These are phyloP conservation scores for Phlogophora meticulosa DNA, from an alignment of 2,888 invertebrate species.

Conservation along the genomic window DNA sequence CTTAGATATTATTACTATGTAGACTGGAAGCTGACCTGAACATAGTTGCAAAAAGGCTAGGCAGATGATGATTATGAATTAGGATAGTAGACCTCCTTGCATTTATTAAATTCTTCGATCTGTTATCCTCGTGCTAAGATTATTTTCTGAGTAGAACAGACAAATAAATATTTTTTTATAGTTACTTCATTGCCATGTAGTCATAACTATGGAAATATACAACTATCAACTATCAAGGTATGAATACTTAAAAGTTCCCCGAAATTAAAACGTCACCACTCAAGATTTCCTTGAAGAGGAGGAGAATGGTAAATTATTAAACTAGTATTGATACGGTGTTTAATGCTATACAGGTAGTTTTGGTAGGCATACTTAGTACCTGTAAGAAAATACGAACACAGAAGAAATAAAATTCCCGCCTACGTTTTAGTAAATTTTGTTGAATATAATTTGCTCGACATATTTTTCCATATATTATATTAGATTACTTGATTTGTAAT, in stretches of 20 bases:
- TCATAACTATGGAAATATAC: slow-evolving; percentile 21
- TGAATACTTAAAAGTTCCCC: slow-evolving; percentile 9
- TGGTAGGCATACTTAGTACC: not conserved
- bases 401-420: too few relatives aligned
- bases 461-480: too few relatives aligned
- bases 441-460: too few relatives aligned
- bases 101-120: not conserved
- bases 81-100: not conserved
- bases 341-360: not conserved
- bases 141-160: not conserved
- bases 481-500: too few relatives aligned
- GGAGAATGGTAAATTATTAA: not conserved
- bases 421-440: too few relatives aligned
- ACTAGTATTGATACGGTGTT: not conserved
- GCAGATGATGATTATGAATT: too few relatives aligned
- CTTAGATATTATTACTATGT: too few relatives aligned
- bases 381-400: too few relatives aligned
- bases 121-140: not conserved
- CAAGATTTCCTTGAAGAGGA: slow-evolving; percentile 1
- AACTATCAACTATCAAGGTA: slow-evolving; percentile 6
- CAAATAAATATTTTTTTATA: slow-evolving; percentile 31
- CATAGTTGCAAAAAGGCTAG: too few relatives aligned
- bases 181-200: slow-evolving; percentile 16
- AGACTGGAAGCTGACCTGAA: too few relatives aligned
- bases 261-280: slow-evolving; percentile 18